A percentile compares a stretch with the other conserved stretches of the same genome.
These are phyloP conservation scores for Cerceris rybyensis DNA, from an alignment of 2,888 invertebrate species.

Conservation along the genomic window DNA sequence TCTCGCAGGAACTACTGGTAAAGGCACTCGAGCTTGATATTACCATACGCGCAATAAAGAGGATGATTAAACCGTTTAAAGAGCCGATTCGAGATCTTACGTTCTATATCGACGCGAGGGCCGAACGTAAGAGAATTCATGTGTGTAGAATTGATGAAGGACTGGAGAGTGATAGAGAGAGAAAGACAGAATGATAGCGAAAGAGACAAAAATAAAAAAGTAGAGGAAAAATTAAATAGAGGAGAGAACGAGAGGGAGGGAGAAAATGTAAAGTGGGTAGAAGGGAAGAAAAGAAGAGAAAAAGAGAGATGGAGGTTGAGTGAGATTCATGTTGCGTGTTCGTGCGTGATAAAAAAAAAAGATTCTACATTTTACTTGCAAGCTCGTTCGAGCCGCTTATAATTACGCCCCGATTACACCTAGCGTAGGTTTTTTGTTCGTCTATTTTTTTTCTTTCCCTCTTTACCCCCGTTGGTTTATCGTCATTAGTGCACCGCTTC, in stretches of 20 bases:
- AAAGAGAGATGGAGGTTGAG: not conserved
- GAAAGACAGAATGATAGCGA: too few species aligned
- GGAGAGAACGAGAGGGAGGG: too few species aligned
- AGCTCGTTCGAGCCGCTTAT: not conserved
- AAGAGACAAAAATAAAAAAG: too few species aligned
- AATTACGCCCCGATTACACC: conserved; percentile 3
- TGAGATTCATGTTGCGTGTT: not conserved
- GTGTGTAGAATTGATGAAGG: not conserved
- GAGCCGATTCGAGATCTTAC: not conserved
- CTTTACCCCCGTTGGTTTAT: not conserved
- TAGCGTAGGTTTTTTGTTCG: too few species aligned
- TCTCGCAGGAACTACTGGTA: not conserved
- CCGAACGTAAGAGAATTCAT: not conserved
- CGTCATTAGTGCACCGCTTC: too few species aligned
- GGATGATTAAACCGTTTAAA: conserved; percentile 20
- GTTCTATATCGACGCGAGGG: not conserved
- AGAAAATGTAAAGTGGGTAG: too few species aligned
- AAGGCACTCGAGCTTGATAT: conserved; percentile 2
- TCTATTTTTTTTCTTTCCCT: not conserved
- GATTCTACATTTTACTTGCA: not conserved
- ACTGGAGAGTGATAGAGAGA: too few species aligned
- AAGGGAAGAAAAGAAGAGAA: too few species aligned
- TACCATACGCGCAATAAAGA: conserved; percentile 19
- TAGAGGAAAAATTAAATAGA: too few species aligned
- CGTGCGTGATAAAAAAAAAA: conserved; percentile 1